Evolutionary conservation across 2,888 invertebrate species (phyloP), one percentile per base, ranked within the genome.

Genomic region (Meloe dianella): DNA sequence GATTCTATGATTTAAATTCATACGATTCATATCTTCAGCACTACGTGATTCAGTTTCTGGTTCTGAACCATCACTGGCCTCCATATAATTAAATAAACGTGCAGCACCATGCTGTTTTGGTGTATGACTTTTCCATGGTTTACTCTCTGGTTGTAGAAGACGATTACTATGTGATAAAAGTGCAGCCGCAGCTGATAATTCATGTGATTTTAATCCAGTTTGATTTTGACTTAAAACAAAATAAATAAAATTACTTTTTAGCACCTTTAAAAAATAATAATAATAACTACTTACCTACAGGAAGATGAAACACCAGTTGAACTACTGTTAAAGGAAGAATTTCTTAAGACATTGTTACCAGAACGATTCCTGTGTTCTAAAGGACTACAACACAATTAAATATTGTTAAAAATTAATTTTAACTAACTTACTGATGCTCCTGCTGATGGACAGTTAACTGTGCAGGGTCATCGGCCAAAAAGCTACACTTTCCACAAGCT

Each of bases 401-500:
- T 47, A 35, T 57, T 61, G 27, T 51, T 14, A 12, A 24, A 24
- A 27, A 57, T 12, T 57, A 12, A 17, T 14, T 30, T 38, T 12
- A 57, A 29, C 38, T 20, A 60, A 90, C 91, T 89, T 81, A 91
- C 91, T 91, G 91, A 73, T 90, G 89, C 82, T 91, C 91, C 75
- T 90, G 88, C 81, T 92, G 90, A 85, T 96, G 96, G 56, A 89
- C 86, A 74, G 91, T 90, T 68, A 94, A 88, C 82, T 93, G 92
- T 57, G 89, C 89, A 76, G 91, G 90, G 79, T 94, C 94, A 81
- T 96, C 95, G 5, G 93, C 94, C 71, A 95, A 86, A 85, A 91
- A 95, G 76, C 91, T 91, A 83, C 96, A 96, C 84, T 94, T 92
- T 77, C 92, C 92, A 85, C 96, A 96, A 35, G 94, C 92, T 77